Percentiles rank a stretch among this genome's conserved stretches.
phyloP scores from a whole-genome alignment of 2,113 vertebrate genomes.

The Pygathrix nemaeus region DNA sequence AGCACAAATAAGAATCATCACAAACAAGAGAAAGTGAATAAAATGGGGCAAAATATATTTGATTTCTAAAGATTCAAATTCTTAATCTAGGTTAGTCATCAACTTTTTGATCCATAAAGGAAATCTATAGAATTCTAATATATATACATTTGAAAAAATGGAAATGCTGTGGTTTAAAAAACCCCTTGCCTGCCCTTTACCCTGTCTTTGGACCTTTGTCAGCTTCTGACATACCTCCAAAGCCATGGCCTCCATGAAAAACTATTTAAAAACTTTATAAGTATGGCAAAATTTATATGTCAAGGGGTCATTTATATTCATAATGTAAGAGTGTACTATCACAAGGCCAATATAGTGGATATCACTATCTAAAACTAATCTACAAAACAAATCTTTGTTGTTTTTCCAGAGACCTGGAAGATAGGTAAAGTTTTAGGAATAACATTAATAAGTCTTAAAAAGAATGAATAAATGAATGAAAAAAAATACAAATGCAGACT shows the following conservation, averaged over 20 bases:
- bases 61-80: constrained; percentile 53
- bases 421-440: constrained; percentile 12
- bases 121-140: not conserved
- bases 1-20: not conserved
- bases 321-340: not conserved
- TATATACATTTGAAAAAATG: not conserved
- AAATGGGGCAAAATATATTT: not conserved
- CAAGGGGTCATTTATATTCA: not conserved
- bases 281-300: not conserved
- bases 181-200: not conserved
- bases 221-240: not conserved
- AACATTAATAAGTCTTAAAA: not conserved
- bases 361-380: constrained; percentile 27
- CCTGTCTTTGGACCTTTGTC: not conserved
- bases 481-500: not conserved
- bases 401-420: not conserved
- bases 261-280: not conserved
- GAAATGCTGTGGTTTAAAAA: not conserved
- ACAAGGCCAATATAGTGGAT: not conserved
- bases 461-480: constrained; percentile 18
- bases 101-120: constrained; percentile 25
- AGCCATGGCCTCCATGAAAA: not conserved
- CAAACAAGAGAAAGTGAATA: not conserved
- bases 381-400: constrained; percentile 12
- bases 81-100: constrained; percentile 25